Percentiles rank a stretch among this genome's conserved stretches.
Conservation (phyloP, 2,113 vertebrate species). For the Benitochromis conjunctus region DNA sequence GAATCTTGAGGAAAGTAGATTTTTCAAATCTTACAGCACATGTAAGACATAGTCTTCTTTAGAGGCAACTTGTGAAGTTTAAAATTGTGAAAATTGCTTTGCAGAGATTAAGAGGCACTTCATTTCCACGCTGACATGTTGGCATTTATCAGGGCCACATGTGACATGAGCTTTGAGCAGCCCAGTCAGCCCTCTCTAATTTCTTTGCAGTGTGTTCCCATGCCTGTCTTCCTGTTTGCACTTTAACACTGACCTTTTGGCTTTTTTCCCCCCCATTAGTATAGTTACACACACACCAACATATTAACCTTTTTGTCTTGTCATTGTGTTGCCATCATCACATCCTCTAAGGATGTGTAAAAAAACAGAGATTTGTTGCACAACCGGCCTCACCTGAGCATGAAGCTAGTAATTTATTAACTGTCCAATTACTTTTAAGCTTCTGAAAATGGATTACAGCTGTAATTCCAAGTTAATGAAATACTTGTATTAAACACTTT, state of each 20-base stretch:
- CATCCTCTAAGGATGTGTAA: not conserved
- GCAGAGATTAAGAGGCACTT: not conserved
- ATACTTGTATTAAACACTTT: not conserved
- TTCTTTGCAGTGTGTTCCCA: not conserved
- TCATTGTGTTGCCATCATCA: not conserved
- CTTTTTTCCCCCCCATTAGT: not conserved
- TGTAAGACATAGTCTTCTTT: accelerated
- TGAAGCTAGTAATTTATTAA: not conserved
- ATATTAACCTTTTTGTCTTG: not conserved
- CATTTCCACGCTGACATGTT: not conserved
- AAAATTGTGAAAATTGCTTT: not conserved
- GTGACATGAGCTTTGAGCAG: not conserved
- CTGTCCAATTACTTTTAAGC: not conserved
- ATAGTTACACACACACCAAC: not conserved
- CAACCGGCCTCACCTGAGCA: not conserved
- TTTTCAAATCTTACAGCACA: accelerated
- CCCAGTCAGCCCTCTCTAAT: not conserved
- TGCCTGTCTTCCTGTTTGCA: not conserved
- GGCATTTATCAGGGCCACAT: not conserved
- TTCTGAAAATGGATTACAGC: not conserved
- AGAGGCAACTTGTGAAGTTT: not conserved
- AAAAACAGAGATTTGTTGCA: not conserved
- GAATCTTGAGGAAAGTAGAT: accelerated
- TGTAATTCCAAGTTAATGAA: not conserved
- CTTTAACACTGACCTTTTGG: not conserved